A percentile compares a stretch with the other conserved stretches of the same genome.
Evolutionary conservation across 2,888 invertebrate genomes (phyloP).

Genomic region (Invenusta paracnida): DNA sequence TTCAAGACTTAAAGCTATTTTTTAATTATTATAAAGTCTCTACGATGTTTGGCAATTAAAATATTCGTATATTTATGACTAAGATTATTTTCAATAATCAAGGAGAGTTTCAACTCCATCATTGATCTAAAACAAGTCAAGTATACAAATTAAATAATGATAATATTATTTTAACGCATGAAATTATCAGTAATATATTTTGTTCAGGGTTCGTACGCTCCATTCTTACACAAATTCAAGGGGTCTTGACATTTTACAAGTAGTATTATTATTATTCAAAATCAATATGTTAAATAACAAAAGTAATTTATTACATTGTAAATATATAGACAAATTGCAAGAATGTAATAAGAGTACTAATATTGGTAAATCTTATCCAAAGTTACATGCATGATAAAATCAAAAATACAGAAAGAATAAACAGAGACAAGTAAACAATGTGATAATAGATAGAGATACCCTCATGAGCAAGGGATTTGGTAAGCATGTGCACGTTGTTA

Average conservation of each 20-base stretch:
- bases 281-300: background rate
- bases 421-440: no score
- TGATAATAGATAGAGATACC: background rate
- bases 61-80: no score
- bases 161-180: no score
- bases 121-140: no score
- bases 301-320: conserved; percentile 6
- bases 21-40: no score
- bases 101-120: no score
- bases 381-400: no score
- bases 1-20: no score
- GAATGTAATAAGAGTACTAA: conserved; percentile 15
- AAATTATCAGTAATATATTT: conserved; percentile 53
- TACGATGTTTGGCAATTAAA: no score
- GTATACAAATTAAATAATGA: no score
- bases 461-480: background rate
- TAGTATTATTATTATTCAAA: conserved; percentile 24
- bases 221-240: background rate
- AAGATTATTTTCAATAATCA: no score
- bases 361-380: no score
- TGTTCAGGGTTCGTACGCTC: conserved; percentile 6
- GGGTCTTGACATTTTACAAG: background rate
- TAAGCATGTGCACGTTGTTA: conserved; percentile 18
- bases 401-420: background rate
- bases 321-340: conserved; percentile 20